Percentiles rank a stretch among this genome's conserved stretches.
These are phyloP conservation scores for Nasonovia ribisnigri DNA, from an alignment of 2,888 invertebrate species.

Conservation along the genomic window DNA sequence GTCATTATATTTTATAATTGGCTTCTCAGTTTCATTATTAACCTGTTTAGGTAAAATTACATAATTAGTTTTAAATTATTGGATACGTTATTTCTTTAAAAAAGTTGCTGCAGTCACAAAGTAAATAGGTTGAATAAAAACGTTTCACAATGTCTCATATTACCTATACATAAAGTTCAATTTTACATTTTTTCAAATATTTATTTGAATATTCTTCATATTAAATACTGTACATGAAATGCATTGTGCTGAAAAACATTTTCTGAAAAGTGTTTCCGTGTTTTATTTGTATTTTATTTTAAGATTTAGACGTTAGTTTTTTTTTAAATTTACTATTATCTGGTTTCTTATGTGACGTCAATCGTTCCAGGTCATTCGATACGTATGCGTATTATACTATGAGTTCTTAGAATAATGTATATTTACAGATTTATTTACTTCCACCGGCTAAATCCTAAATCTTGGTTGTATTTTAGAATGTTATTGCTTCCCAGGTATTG, in stretches of 20 bases:
- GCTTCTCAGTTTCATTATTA: background rate
- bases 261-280: background rate
- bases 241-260: background rate
- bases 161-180: background rate
- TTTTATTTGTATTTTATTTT: background rate
- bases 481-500: background rate
- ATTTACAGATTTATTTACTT: background rate
- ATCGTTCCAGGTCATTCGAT: slow-evolving; percentile 10
- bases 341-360: slow-evolving; percentile 25
- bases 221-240: background rate
- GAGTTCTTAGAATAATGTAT: background rate
- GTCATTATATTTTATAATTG: background rate
- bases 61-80: background rate
- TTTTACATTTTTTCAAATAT: background rate
- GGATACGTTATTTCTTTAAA: background rate
- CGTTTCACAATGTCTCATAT: background rate
- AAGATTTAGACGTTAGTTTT: background rate
- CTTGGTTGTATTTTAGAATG: background rate
- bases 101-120: background rate
- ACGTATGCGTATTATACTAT: background rate
- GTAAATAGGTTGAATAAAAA: background rate
- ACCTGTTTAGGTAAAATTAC: background rate
- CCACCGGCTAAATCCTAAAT: background rate
- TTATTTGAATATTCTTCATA: background rate
- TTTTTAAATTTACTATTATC: background rate